These are phyloP conservation scores for Sebastes matsubarae DNA, from an alignment of 2,797 vertebrate species.

Conservation along the genomic window DNA sequence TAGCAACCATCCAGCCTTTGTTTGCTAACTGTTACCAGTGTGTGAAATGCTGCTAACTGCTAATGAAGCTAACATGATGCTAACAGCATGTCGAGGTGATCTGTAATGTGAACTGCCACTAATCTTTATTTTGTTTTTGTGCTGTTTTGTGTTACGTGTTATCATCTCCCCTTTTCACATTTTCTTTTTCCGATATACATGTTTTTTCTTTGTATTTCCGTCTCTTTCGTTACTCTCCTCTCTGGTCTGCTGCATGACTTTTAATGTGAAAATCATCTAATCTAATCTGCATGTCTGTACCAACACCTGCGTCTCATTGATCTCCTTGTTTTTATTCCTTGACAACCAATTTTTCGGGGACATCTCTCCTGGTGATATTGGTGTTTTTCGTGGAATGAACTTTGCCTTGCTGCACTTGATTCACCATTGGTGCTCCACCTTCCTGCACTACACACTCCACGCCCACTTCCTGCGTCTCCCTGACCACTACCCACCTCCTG, in stretches of 20 bases:
- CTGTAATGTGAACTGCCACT: conserved; percentile 80
- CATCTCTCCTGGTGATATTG: conserved; percentile 28
- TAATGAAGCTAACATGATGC: conserved; percentile 66
- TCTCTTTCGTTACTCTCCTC: background rate
- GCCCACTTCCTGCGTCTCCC: conserved; percentile 83
- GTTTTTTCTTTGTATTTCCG: background rate
- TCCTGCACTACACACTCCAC: conserved; percentile 61
- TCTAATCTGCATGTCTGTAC: conserved; percentile 47
- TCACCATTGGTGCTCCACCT: conserved; percentile 76
- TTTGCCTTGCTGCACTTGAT: conserved; percentile 80
- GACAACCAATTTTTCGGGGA: background rate
- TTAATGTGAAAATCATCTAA: conserved; percentile 11
- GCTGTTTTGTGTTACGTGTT: conserved; percentile 65
- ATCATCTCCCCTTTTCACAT: conserved; percentile 30
- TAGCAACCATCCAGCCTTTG: conserved; percentile 39
- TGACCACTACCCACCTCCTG: conserved; percentile 85
- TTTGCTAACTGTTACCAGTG: conserved; percentile 43
- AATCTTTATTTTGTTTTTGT: conserved; percentile 84
- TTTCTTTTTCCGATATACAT: background rate
- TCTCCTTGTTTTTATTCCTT: conserved; percentile 50
- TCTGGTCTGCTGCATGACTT: conserved; percentile 41
- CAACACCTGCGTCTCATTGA: conserved; percentile 65
- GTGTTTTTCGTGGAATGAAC: conserved; percentile 66
- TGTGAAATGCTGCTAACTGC: conserved; percentile 57
- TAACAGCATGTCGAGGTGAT: conserved; percentile 81